Base-by-base conservation (phyloP, 2,113 vertebrate species). In the Fulica atra region DNA sequence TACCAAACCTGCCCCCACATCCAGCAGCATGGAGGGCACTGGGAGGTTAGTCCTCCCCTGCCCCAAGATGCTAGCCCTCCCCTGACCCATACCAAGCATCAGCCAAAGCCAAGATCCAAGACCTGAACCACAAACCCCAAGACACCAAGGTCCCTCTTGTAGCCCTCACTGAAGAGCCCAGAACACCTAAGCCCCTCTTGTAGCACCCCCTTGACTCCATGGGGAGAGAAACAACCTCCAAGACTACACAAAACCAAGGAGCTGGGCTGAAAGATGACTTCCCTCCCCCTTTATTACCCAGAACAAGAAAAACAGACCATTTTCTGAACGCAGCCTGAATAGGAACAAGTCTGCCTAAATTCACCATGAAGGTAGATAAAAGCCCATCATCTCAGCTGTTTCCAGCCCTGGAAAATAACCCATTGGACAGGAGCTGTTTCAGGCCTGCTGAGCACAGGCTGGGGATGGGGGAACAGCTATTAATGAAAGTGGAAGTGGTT, bases 171-270 rank as follows among this genome's bases (percentile, higher is more conserved):
- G 21, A 23, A 48, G 48, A 48, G 48, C 48, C 48, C 48, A 23
- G 15, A 19, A 18, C 60, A 15, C 38, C 59, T 10, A 10, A 57
- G 6, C 3, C 70, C 42, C 35, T 24, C 60, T 13, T 16, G 36
- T 0, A 33, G 10, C 38, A n/a, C 8, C 54, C 9, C 10, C 16
- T 9, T 3, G 31, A 15, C 56, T 51, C 81, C 18, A 0, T 0
- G 10, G 74, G 66, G 61, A 42, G 5, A 3, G 0, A 26, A 7
- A 25, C 26, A 1, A 1, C 17, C 81, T 14, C 78, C 69, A 68
- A 59, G n/a, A 6, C 7, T 11, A 23, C 54, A n/a, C 3, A 12
- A 46, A 54, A 14, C 13, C 26, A 48, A 21, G n/a, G 29, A 90
- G 25, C 6, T 72, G 29, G 50, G 51, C 36, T 40, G 42, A 71